Conservation (phyloP, 1,140 invertebrate genomes). For the Drosophila sechellia region DNA sequence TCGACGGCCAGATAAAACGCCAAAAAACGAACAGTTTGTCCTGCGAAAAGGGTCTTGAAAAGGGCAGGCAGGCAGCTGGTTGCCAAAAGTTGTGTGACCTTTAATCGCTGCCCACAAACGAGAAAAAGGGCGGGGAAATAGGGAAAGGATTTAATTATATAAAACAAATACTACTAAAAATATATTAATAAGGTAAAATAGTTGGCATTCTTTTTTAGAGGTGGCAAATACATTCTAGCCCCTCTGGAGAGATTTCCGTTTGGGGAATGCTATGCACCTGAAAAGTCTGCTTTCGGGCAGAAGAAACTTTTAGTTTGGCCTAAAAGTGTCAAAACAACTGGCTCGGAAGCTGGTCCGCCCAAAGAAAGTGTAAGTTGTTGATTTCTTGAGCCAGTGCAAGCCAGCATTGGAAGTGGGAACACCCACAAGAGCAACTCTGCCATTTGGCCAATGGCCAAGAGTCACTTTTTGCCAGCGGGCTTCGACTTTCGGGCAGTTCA, state of each 20-base stretch:
- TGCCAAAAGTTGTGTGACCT: slow-evolving; percentile 45
- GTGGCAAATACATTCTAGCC: too few species aligned
- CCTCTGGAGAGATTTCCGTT: neutral
- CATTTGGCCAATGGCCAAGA: slow-evolving; percentile 43
- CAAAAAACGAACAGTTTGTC: slow-evolving; percentile 28
- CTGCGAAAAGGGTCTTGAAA: slow-evolving; percentile 9
- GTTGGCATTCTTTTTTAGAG: too few species aligned
- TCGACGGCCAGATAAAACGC: slow-evolving; percentile 58
- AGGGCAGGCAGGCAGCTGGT: slow-evolving; percentile 2
- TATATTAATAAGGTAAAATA: neutral
- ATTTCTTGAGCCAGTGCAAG: slow-evolving; percentile 48
- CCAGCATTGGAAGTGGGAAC: slow-evolving; percentile 4
- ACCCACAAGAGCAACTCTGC: slow-evolving; percentile 9
- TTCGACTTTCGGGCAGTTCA: slow-evolving; percentile 15
- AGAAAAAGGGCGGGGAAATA: neutral
- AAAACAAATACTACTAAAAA: too few species aligned
- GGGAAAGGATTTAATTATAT: neutral
- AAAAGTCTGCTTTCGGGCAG: slow-evolving; percentile 27
- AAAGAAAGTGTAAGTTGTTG: slow-evolving; percentile 75
- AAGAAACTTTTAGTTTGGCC: slow-evolving; percentile 55
- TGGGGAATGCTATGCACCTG: neutral
- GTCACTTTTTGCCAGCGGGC: slow-evolving; percentile 16
- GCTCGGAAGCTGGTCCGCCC: slow-evolving; percentile 29
- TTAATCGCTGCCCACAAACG: slow-evolving; percentile 39
- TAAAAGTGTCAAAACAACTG: slow-evolving; percentile 80